Evolutionary conservation across 2,113 vertebrate genomes (phyloP), one percentile per base, ranked within the genome.

Genomic region (Rhineura floridana): DNA sequence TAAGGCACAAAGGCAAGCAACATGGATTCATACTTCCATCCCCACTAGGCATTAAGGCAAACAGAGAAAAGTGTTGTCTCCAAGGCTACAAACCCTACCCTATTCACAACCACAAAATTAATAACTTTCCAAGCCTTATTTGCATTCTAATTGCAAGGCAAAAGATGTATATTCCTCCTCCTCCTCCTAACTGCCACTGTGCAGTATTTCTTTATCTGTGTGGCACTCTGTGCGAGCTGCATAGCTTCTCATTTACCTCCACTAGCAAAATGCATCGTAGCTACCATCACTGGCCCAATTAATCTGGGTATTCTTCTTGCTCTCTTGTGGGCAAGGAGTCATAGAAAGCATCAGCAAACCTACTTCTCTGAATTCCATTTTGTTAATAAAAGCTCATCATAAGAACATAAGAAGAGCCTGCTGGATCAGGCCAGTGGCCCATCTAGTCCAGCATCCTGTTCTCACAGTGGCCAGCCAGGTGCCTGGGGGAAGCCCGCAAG

Each of bases 1-100:
- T 90, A 83, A 95, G 89, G 88, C 52, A 90, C 89, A 84, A 79
- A 44, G 81, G 85, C 82, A 90, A 52, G 72, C 75, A 92, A 67
- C 21, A 19, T 0, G 9, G 89, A 72, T 76, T 82, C 48, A 81
- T 7, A 8, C 81, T 91, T 88, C 82, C 76, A 70, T 75, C 83
- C 83, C 65, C 59, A 91, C 42, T 76, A 89, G 78, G 62, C 87
- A 76, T 72, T 90, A 80, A 62, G 72, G 28, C 44, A 87, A 91
- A 88, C 85, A 87, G 85, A 91, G 36, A 76, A 91, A 72, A 30
- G 36, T 87, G 85, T 79, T 77, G 72, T 85, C 30, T 13, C 67
- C 81, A 19, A 88, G 81, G 59, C 70, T 81, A 17, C 80, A 50
- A 46, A 78, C 81, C 42, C 69, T 76, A 36, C 62, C 44, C 25